phyloP scores from a whole-genome alignment of 1,140 invertebrate genomes.

The Triops cancriformis region DNA sequence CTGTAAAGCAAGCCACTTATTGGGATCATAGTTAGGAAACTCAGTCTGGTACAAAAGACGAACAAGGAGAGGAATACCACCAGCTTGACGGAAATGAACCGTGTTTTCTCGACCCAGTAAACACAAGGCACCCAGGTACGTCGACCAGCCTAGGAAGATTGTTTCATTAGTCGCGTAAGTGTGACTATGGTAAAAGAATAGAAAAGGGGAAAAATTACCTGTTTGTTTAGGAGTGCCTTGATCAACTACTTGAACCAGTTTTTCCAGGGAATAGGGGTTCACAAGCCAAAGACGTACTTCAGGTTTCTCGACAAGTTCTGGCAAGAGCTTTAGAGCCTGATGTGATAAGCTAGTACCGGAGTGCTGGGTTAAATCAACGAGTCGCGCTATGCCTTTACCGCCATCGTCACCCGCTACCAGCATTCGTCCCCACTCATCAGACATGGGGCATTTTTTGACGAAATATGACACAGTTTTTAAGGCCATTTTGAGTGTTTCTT shows the following conservation, averaged over 20 bases:
- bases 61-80: background rate
- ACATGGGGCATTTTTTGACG: background rate
- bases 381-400: background rate
- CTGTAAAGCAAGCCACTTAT: background rate
- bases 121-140: background rate
- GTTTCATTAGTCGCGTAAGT: no score
- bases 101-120: background rate
- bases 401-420: background rate
- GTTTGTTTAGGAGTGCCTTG: background rate
- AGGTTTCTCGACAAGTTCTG: background rate
- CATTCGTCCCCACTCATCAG: background rate
- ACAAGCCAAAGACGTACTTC: background rate
- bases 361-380: background rate
- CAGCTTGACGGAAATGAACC: background rate
- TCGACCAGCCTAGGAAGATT: background rate
- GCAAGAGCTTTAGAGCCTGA: background rate
- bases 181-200: no score
- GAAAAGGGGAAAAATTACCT: background rate
- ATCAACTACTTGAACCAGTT: background rate
- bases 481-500: background rate
- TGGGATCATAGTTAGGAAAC: background rate
- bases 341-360: background rate
- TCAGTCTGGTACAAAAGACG: background rate
- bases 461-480: background rate
- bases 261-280: background rate